Base-by-base conservation (phyloP, 1,140 invertebrate genomes). In the Lasaia peninsularis region DNA sequence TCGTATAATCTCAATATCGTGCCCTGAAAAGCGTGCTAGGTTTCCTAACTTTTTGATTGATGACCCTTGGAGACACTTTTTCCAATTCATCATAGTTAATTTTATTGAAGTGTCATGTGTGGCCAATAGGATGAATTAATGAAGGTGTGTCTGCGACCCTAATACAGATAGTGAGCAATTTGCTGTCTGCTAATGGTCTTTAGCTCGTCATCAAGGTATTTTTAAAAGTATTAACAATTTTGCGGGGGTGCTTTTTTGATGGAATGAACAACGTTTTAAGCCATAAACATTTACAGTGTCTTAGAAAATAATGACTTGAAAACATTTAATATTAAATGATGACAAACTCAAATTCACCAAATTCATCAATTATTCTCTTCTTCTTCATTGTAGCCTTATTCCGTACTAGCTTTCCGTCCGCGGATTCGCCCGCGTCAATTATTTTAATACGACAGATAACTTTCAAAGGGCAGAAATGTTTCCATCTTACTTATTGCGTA, bases 31-130 rank as follows among this genome's bases (percentile, higher is more conserved):
- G 56, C 33, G 18, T 20, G 32, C 49, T 60, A 62, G 71, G 67
- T 71, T 70, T 31, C 58, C 57, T 56, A 75, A 75, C 73, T 73
- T 66, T 48, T 76, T 85, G 81, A 85, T 85, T 80, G 78, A 85
- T 83, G 80, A 80, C 64, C 32, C 49, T 12, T 34, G 62, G 56
- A 67, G 77, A 80, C 77, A 78, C 77, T 81, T 81, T 82, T 80
- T 81, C 75, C 82, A 86, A 44, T 86, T 81, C 73, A 83, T 86
- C 80, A 86, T 80, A 73, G 80, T 86, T 86, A 86, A 83, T 82
- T 81, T 83, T 76, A 81, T 81, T 78, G 77, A 70, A 80, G 77
- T 83, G 75, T 80, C 82, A 65, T 74, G 56, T 80, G 75, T 84
- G 75, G 66, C 44, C 55, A 56, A 63, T 28, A 40, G 68, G 68